phyloP scores from a whole-genome alignment of 1,140 invertebrate species.

The Drosophila sulfurigaster region DNA sequence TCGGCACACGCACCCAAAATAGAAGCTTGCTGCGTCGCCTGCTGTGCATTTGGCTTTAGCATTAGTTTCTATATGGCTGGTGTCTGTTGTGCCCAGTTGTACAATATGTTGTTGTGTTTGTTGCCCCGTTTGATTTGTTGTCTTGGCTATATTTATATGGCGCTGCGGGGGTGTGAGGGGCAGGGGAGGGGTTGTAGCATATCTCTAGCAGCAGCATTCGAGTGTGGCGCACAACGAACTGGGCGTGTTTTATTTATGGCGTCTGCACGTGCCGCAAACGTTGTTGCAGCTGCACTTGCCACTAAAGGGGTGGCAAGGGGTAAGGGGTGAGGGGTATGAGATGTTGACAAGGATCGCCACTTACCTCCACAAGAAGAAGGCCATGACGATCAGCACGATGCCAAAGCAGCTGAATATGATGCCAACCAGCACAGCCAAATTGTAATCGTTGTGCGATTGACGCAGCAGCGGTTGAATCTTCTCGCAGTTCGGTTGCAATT shows the following conservation, averaged over 20 bases:
- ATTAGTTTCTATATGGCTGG: conserved; percentile 6
- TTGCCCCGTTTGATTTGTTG: conserved; percentile 47
- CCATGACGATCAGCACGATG: conserved; percentile 89
- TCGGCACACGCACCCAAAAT: conserved; percentile 44
- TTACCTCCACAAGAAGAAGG: conserved; percentile 92
- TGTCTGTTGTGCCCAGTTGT: conserved; percentile 4
- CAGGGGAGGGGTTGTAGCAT: not conserved
- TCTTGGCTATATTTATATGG: conserved; percentile 62
- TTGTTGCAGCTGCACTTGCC: conserved; percentile 48
- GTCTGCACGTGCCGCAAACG: conserved; percentile 29
- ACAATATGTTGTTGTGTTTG: too few species aligned
- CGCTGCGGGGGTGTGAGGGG: conserved; percentile 3
- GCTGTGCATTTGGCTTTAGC: conserved; percentile 43
- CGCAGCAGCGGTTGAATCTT: conserved; percentile 87
- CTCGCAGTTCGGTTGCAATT: conserved; percentile 89
- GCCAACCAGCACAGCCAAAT: conserved; percentile 90
- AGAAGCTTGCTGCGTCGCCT: conserved; percentile 27
- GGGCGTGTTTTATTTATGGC: conserved; percentile 55
- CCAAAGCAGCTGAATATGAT: conserved; percentile 91
- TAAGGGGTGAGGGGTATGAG: not conserved
- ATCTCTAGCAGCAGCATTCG: conserved; percentile 11
- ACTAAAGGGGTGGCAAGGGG: not conserved
- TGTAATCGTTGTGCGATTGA: conserved; percentile 88
- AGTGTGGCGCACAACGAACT: conserved; percentile 24
- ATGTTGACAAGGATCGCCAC: conserved; percentile 72